phyloP scores from a whole-genome alignment of 2,113 vertebrate species.

The Amphilophus citrinellus region DNA sequence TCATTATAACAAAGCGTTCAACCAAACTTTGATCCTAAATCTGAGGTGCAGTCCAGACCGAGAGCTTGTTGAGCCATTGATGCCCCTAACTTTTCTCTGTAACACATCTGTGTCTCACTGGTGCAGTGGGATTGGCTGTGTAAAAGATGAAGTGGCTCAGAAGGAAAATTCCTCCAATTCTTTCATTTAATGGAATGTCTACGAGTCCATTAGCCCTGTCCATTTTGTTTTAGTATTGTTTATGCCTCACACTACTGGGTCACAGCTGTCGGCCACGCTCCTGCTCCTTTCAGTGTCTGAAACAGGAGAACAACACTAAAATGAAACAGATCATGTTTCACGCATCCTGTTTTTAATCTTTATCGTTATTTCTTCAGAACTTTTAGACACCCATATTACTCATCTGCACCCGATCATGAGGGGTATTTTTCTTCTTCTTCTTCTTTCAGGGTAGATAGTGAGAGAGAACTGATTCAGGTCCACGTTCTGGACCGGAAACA shows the following conservation, averaged over 20 bases:
- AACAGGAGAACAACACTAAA: slow-evolving; percentile 34
- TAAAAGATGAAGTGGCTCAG: not conserved
- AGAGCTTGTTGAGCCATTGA: not conserved
- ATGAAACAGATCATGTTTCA: slow-evolving; percentile 12
- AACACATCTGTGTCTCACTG: not conserved
- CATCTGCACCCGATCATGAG: not conserved
- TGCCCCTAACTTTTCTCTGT: not conserved
- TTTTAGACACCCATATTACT: not conserved
- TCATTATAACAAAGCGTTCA: not conserved
- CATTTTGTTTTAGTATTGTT: slow-evolving; percentile 30
- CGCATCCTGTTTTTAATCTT: not conserved
- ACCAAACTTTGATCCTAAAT: not conserved
- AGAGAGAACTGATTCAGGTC: not conserved
- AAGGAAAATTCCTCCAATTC: slow-evolving; percentile 15
- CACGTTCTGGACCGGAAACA: not conserved
- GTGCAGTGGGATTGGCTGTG: not conserved
- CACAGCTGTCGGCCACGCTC: slow-evolving; percentile 20
- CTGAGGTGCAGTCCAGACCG: not conserved
- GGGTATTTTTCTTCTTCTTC: too few species aligned
- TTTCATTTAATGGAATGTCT: slow-evolving; percentile 14
- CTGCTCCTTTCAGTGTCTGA: slow-evolving; percentile 18
- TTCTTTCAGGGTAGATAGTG: not conserved
- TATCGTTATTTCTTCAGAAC: not conserved
- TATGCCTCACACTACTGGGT: slow-evolving; percentile 26
- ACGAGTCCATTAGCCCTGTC: slow-evolving; percentile 3